Conservation (phyloP, 2,113 vertebrate species). For the Eulacestoma nigropectus region DNA sequence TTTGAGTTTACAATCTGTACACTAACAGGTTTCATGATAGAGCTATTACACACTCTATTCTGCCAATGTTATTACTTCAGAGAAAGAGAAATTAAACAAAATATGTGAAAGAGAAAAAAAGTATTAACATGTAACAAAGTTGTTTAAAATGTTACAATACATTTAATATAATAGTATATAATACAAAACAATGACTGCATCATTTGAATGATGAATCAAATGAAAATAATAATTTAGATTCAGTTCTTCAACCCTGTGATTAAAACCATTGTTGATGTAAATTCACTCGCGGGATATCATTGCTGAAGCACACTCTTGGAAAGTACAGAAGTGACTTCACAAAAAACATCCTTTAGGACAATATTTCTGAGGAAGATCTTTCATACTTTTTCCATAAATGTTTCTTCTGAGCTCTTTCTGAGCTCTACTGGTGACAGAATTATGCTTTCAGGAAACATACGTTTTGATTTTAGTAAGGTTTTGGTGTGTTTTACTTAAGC, state of each 20-base stretch:
- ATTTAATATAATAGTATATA: background rate
- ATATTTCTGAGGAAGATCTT: background rate
- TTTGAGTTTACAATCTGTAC: conserved; percentile 5
- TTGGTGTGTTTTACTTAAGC: background rate
- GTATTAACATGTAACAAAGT: background rate
- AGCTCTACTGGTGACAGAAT: background rate
- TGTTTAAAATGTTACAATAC: background rate
- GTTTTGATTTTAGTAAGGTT: background rate
- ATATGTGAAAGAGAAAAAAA: background rate
- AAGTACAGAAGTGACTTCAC: background rate
- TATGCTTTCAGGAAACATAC: background rate
- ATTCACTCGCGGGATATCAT: background rate
- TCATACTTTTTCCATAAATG: background rate
- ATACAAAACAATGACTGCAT: background rate
- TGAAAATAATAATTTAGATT: background rate
- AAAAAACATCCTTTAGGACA: background rate
- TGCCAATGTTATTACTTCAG: background rate
- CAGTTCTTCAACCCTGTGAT: background rate
- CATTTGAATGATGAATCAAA: background rate
- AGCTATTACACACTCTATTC: background rate
- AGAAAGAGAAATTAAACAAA: background rate
- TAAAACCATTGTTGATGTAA: background rate
- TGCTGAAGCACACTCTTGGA: background rate
- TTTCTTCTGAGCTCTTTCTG: background rate
- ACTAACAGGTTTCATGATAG: background rate